A percentile compares a stretch with the other conserved stretches of the same genome.
phyloP scores from a whole-genome alignment of 2,888 invertebrate species.

The Cephalotes varians region DNA sequence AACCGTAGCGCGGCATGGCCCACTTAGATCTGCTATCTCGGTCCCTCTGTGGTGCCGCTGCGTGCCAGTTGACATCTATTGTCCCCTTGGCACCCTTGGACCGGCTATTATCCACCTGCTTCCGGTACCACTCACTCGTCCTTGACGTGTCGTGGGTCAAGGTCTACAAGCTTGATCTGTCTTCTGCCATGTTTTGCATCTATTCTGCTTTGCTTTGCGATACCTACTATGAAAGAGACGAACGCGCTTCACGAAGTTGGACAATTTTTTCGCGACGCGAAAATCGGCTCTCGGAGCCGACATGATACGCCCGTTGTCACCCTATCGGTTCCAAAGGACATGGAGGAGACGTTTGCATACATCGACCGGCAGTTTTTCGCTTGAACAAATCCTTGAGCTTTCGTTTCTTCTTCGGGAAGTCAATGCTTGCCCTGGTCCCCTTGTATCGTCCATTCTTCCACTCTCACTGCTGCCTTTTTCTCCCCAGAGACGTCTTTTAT shows the following conservation, averaged over 20 bases:
- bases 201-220: slow-evolving; percentile 39
- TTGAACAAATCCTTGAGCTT: slow-evolving; percentile 82
- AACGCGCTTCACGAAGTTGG: slow-evolving; percentile 21
- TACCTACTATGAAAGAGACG: not conserved
- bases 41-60: slow-evolving; percentile 74
- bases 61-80: slow-evolving; percentile 82
- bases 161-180: slow-evolving; percentile 54
- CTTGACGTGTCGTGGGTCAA: slow-evolving; percentile 72
- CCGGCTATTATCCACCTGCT: slow-evolving; percentile 67
- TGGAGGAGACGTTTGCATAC: slow-evolving; percentile 84
- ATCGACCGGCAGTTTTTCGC: slow-evolving; percentile 85
- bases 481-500: slow-evolving; percentile 47
- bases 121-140: slow-evolving; percentile 67
- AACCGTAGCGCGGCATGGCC: slow-evolving; percentile 85
- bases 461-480: slow-evolving; percentile 23
- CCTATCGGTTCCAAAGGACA: slow-evolving; percentile 83
- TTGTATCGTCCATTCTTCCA: slow-evolving; percentile 38
- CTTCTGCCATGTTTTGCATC: slow-evolving; percentile 12
- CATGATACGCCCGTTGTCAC: slow-evolving; percentile 84
- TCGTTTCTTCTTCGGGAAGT: slow-evolving; percentile 71
- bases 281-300: slow-evolving; percentile 63
- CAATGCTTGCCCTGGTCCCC: slow-evolving; percentile 63
- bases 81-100: slow-evolving; percentile 76
- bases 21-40: slow-evolving; percentile 85
- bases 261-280: slow-evolving; percentile 66